Percentiles rank a stretch among this genome's conserved stretches.
Evolutionary conservation across 2,797 vertebrate genomes (phyloP).

Genomic region (Sebastes ruberrimus): DNA sequence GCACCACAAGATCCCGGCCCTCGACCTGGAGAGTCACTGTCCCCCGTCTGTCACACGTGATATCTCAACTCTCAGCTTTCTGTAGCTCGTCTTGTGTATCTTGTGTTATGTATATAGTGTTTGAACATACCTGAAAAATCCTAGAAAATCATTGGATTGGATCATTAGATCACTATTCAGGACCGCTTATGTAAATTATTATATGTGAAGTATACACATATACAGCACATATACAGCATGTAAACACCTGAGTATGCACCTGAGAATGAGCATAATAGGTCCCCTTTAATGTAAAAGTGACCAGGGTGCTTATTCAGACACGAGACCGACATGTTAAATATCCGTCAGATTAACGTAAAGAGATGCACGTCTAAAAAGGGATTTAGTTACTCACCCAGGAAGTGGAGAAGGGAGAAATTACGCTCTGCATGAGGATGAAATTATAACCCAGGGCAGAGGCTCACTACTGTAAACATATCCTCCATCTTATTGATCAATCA

Average conservation of each 20-base stretch:
- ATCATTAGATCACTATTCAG: too few species aligned
- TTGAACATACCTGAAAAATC: too few species aligned
- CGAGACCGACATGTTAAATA: background rate
- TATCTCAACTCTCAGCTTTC: background rate
- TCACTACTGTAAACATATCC: slow-evolving; percentile 14
- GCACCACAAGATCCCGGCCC: background rate
- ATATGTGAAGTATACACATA: too few species aligned
- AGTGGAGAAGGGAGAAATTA: slow-evolving; percentile 11
- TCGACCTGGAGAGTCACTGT: background rate
- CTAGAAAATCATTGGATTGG: too few species aligned
- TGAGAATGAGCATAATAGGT: too few species aligned
- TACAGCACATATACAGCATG: too few species aligned
- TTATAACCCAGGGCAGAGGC: background rate
- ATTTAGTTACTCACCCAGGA: slow-evolving; percentile 15
- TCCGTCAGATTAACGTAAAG: background rate
- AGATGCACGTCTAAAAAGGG: background rate
- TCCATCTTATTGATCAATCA: slow-evolving; percentile 3
- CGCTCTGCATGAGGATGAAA: background rate
- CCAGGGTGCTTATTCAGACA: background rate
- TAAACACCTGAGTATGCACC: too few species aligned
- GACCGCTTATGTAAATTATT: too few species aligned
- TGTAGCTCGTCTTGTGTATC: background rate
- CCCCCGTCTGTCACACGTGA: background rate
- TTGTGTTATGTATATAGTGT: background rate
- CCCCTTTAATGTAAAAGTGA: background rate